Percentiles rank a stretch among this genome's conserved stretches.
phyloP scores from a whole-genome alignment of 2,888 invertebrate species.

The Meandrusa payeni region DNA sequence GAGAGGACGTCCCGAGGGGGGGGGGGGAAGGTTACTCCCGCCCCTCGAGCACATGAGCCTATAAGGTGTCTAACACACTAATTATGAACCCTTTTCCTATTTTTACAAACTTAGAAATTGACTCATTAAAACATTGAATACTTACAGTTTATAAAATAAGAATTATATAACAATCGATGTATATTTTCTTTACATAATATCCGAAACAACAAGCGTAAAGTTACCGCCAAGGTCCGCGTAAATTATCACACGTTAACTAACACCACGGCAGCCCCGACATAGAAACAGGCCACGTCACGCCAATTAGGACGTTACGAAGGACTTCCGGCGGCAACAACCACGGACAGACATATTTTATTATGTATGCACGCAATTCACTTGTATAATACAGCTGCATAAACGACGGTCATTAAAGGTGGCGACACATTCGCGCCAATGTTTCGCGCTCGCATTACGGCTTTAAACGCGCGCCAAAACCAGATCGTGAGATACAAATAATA shows the following conservation, averaged over 20 bases:
- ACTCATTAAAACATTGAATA: no score
- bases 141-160: no score
- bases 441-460: no score
- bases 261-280: constrained; percentile 1
- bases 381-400: constrained; percentile 13
- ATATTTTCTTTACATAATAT: not conserved
- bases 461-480: no score
- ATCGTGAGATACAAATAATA: no score
- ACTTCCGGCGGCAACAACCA: constrained; percentile 25
- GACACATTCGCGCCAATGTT: constrained; percentile 9
- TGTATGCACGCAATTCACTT: constrained; percentile 23
- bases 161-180: not conserved
- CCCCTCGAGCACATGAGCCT: no score
- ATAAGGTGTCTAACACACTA: no score
- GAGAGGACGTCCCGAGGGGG: no score
- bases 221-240: constrained; percentile 15
- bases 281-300: constrained; percentile 28
- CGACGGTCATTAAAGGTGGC: constrained; percentile 1
- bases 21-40: no score
- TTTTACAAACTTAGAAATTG: no score
- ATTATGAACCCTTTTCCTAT: not conserved
- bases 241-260: constrained; percentile 19
- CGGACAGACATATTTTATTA: constrained; percentile 14
- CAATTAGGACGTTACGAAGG: constrained; percentile 27
- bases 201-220: constrained; percentile 5